Percentiles rank a stretch among this genome's conserved stretches.
phyloP scores from a whole-genome alignment of 1,140 invertebrate species.

The Saccostrea glomerata region DNA sequence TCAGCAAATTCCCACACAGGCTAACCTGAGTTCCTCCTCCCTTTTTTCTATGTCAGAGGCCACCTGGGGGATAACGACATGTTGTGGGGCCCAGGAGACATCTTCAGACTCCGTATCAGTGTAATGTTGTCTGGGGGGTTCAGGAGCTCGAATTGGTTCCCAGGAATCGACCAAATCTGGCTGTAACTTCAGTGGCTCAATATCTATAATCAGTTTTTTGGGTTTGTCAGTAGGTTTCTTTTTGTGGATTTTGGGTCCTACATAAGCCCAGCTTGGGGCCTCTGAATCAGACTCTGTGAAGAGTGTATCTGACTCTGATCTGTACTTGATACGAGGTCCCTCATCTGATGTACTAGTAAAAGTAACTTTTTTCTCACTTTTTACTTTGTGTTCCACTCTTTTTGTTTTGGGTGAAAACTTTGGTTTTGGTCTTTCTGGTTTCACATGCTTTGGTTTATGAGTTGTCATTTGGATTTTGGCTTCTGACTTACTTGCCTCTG shows the following conservation, averaged over 20 bases:
- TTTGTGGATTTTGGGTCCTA: background rate
- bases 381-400: constrained; percentile 6
- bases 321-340: constrained; percentile 12
- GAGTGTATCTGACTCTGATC: constrained; percentile 24
- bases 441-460: constrained; percentile 14
- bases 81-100: constrained; percentile 59
- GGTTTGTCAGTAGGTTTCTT: constrained; percentile 6
- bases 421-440: constrained; percentile 16
- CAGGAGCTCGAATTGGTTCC: constrained; percentile 42
- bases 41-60: constrained; percentile 36
- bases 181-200: constrained; percentile 7
- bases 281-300: constrained; percentile 38
- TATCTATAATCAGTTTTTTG: constrained; percentile 32
- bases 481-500: background rate
- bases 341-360: constrained; percentile 6
- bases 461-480: background rate
- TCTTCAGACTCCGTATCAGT: background rate
- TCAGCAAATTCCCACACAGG: constrained; percentile 12
- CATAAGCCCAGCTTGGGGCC: constrained; percentile 37
- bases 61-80: constrained; percentile 48
- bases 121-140: background rate
- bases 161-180: background rate
- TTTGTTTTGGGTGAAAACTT: background rate
- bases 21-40: constrained; percentile 40
- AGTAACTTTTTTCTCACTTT: background rate